Evolutionary conservation across 2,797 vertebrate species (phyloP).

Genomic region (Tokudaia tokunoshimensis): DNA sequence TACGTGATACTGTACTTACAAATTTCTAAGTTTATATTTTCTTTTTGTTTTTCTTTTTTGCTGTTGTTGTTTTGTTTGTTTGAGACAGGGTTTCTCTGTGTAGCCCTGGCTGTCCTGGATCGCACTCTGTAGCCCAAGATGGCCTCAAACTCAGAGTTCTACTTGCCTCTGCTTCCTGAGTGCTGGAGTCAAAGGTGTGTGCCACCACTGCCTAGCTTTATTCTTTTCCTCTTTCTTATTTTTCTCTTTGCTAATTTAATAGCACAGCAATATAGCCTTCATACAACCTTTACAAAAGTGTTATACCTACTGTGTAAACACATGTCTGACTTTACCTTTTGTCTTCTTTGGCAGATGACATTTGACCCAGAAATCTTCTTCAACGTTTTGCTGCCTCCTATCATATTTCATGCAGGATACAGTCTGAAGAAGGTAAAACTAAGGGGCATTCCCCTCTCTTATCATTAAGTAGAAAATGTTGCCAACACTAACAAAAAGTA

Average conservation of each 20-base stretch:
- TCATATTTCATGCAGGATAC: conserved; percentile 94
- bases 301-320: not conserved
- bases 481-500: not conserved
- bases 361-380: conserved; percentile 94
- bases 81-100: not conserved
- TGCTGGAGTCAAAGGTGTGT: not conserved
- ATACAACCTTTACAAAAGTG: not conserved
- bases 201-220: not conserved
- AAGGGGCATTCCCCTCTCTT: not conserved
- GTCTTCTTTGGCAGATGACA: conserved; percentile 90
- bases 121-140: not conserved
- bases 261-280: not conserved
- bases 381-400: conserved; percentile 93
- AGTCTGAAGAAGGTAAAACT: conserved; percentile 93
- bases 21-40: conserved; percentile 35
- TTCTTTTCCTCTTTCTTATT: not conserved
- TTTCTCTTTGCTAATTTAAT: conserved; percentile 18
- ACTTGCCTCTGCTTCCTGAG: not conserved
- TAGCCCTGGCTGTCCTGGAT: not conserved
- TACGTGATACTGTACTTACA: not conserved
- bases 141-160: not conserved
- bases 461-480: conserved; percentile 4
- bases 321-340: conserved; percentile 60
- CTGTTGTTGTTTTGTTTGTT: not conserved
- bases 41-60: not conserved